Evolutionary conservation across 2,888 invertebrate species (phyloP).

Genomic region (Latrodectus elegans): DNA sequence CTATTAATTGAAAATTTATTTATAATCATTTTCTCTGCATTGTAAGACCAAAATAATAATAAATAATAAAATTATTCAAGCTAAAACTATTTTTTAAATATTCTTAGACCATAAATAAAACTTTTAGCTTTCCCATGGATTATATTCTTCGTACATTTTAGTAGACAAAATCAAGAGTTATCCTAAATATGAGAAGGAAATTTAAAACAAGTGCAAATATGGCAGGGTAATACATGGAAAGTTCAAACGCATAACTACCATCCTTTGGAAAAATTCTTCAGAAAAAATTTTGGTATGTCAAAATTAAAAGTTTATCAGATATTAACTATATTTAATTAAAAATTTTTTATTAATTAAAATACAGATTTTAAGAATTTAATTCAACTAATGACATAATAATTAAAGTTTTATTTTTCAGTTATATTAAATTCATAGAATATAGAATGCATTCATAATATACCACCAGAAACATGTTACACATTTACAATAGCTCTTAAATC

Average conservation of each 20-base stretch:
- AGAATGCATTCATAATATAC: neutral
- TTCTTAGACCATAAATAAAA: neutral
- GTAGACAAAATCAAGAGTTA: neutral
- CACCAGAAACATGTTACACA: neutral
- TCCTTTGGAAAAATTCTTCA: too few relatives aligned
- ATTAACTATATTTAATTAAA: too few relatives aligned
- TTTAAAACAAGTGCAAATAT: neutral
- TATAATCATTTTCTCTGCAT: too few relatives aligned
- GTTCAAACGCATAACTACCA: too few relatives aligned
- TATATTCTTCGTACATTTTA: neutral
- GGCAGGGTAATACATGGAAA: too few relatives aligned
- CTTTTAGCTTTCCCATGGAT: neutral
- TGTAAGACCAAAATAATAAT: too few relatives aligned
- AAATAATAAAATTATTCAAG: too few relatives aligned
- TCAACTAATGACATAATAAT: neutral
- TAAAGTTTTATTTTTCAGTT: neutral
- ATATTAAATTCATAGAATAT: neutral
- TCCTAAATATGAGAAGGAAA: neutral
- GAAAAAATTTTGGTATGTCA: too few relatives aligned
- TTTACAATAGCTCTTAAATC: neutral
- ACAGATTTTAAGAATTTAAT: too few relatives aligned
- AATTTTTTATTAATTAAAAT: too few relatives aligned
- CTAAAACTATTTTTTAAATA: too few relatives aligned
- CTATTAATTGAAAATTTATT: slow-evolving; percentile 13
- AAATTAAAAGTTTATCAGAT: too few relatives aligned